These are phyloP conservation scores for Uropsilus gracilis DNA, from an alignment of 2,113 vertebrate species.

Conservation along the genomic window DNA sequence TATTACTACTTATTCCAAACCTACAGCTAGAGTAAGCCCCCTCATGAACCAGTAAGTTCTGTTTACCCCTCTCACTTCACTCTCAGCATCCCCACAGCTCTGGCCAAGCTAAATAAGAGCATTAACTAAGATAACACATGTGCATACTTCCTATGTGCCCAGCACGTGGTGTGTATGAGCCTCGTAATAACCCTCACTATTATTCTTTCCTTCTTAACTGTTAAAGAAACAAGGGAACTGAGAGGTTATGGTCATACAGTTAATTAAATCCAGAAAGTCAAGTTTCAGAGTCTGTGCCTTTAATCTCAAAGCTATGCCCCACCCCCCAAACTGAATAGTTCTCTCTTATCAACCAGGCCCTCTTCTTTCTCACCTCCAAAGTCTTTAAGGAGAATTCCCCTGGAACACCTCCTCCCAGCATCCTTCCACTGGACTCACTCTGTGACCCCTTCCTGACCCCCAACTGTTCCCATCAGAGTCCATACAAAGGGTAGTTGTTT, in stretches of 20 bases:
- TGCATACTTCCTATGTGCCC: neutral
- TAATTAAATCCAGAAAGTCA: neutral
- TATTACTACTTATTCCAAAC: neutral
- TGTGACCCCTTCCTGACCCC: neutral
- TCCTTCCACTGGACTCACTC: neutral
- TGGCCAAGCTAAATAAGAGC: neutral
- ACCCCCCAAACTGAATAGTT: neutral
- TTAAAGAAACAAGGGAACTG: neutral
- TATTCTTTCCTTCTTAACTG: neutral
- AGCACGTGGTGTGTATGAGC: neutral
- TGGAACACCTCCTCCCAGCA: neutral
- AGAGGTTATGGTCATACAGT: neutral
- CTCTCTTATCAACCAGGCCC: neutral
- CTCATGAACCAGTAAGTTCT: neutral
- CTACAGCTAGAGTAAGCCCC: neutral
- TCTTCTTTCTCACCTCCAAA: neutral
- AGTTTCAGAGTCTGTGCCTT: neutral
- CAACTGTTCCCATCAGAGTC: neutral
- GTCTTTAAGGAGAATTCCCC: neutral
- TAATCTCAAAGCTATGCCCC: neutral
- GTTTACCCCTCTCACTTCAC: neutral
- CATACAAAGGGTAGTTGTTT: neutral
- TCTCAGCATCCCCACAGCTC: neutral
- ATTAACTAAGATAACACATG: neutral
- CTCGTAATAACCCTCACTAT: neutral